phyloP scores from a whole-genome alignment of 2,888 invertebrate species.

The Reticulitermes lucifugus region DNA sequence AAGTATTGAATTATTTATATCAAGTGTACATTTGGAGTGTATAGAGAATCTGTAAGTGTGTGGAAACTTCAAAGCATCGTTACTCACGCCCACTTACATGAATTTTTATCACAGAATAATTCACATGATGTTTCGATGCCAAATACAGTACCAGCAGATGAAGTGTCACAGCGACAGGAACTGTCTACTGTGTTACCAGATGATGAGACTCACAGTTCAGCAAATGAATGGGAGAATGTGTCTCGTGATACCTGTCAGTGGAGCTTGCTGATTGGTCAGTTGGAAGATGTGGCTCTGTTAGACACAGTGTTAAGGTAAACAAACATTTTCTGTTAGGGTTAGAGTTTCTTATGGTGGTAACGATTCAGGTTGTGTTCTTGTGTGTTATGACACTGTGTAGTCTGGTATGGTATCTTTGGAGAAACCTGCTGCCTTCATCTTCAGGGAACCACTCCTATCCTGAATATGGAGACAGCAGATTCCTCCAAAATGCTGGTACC shows the following conservation, averaged over 20 bases:
- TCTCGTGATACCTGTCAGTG: slow-evolving; percentile 89
- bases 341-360: no score
- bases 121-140: slow-evolving; percentile 57
- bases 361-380: no score
- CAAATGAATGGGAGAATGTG: slow-evolving; percentile 79
- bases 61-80: no score
- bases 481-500: no score
- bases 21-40: no score
- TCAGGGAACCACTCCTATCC: no score
- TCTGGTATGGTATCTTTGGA: no score
- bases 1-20: no score
- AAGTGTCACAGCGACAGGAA: background rate
- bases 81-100: background rate
- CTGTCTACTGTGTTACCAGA: slow-evolving; percentile 54
- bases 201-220: slow-evolving; percentile 50
- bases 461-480: no score
- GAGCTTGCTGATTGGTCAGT: slow-evolving; percentile 86
- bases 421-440: no score
- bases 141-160: slow-evolving; percentile 53
- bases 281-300: slow-evolving; percentile 88
- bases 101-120: background rate
- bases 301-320: slow-evolving; percentile 72
- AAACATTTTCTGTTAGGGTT: background rate
- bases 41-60: no score
- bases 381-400: no score